Conservation (phyloP, 2,113 vertebrate genomes). For the Sander lucioperca region DNA sequence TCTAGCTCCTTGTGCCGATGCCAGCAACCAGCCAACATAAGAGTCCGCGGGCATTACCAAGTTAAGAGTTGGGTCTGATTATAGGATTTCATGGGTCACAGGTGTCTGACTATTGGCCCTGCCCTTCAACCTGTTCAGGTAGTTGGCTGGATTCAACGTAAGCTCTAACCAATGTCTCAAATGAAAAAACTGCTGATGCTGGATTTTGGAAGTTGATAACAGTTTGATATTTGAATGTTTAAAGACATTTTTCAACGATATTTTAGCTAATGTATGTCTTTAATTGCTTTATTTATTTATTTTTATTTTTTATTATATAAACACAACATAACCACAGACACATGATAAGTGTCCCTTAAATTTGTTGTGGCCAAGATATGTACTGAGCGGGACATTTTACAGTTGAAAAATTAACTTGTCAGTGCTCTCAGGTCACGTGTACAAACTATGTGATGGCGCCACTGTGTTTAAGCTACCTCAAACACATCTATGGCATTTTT, state of each 20-base stretch:
- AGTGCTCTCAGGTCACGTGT: background rate
- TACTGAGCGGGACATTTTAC: background rate
- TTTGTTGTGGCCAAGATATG: background rate
- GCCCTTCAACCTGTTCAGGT: background rate
- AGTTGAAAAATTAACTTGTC: background rate
- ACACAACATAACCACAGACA: background rate
- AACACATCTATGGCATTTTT: background rate
- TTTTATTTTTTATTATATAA: no score
- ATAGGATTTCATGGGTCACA: background rate
- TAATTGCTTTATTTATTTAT: background rate
- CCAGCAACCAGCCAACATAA: background rate
- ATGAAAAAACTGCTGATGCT: background rate
- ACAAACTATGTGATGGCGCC: background rate
- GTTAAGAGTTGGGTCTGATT: background rate
- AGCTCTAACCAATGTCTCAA: background rate
- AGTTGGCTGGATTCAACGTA: background rate
- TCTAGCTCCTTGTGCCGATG: constrained; percentile 6
- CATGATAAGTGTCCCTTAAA: background rate
- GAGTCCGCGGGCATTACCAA: background rate
- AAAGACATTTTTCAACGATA: background rate
- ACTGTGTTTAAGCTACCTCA: background rate
- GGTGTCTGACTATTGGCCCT: background rate
- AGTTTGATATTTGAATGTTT: background rate
- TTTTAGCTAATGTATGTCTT: background rate
- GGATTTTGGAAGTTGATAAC: background rate